phyloP scores from a whole-genome alignment of 2,797 vertebrate genomes.

The Nannoperca obscura region DNA sequence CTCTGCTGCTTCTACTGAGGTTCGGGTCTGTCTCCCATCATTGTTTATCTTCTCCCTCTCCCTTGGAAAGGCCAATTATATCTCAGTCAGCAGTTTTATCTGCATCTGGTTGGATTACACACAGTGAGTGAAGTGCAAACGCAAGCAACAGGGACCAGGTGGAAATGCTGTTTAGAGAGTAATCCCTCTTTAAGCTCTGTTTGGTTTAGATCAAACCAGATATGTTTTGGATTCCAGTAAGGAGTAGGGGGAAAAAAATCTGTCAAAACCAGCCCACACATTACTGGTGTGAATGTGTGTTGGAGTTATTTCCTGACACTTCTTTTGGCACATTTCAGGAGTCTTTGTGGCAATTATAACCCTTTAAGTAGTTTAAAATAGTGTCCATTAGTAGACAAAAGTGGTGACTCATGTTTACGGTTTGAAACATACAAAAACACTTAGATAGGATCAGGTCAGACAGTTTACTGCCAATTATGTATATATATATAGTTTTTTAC shows the following conservation, averaged over 20 bases:
- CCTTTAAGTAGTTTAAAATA: slow-evolving; percentile 8
- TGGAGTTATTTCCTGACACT: slow-evolving; percentile 6
- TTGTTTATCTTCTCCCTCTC: slow-evolving; percentile 60
- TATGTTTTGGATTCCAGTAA: slow-evolving; percentile 35
- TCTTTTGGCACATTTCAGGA: slow-evolving; percentile 17
- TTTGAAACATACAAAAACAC: background rate
- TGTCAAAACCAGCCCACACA: slow-evolving; percentile 24
- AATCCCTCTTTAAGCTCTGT: slow-evolving; percentile 25
- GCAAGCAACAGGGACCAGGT: slow-evolving; percentile 61
- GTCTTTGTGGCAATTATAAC: slow-evolving; percentile 11
- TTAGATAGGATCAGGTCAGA: background rate
- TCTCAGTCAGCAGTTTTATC: slow-evolving; percentile 70
- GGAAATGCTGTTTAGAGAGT: slow-evolving; percentile 53
- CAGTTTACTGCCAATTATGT: background rate
- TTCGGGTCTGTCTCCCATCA: slow-evolving; percentile 40
- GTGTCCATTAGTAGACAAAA: background rate
- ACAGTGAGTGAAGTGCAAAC: slow-evolving; percentile 59
- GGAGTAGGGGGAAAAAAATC: slow-evolving; percentile 5
- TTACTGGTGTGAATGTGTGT: slow-evolving; percentile 18
- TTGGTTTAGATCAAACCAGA: slow-evolving; percentile 40
- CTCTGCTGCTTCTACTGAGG: background rate
- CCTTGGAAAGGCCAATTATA: slow-evolving; percentile 43
- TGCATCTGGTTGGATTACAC: slow-evolving; percentile 50
- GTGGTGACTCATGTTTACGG: background rate
- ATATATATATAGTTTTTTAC: background rate